Conservation (phyloP, 2,888 invertebrate genomes). For the Spodoptera exigua region DNA sequence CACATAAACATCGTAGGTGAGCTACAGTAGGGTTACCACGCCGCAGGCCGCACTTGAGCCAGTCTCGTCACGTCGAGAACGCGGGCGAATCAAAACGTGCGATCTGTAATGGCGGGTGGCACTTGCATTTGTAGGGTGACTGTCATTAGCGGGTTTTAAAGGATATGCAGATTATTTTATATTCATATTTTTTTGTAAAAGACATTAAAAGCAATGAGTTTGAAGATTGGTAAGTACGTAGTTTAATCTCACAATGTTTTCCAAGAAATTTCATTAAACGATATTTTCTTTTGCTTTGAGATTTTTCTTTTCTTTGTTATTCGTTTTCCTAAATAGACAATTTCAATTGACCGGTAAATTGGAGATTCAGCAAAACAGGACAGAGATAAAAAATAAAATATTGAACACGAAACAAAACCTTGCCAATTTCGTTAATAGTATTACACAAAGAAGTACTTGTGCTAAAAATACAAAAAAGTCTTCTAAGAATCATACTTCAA, state of each 20-base stretch:
- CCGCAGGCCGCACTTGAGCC: slow-evolving; percentile 56
- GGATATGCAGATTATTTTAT: background rate
- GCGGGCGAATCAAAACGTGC: slow-evolving; percentile 66
- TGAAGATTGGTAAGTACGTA: too few relatives aligned
- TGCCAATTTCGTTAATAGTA: slow-evolving; percentile 25
- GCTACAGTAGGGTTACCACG: slow-evolving; percentile 62
- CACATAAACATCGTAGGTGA: slow-evolving; percentile 42
- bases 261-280: too few relatives aligned
- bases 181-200: background rate
- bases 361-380: background rate
- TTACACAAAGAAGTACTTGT: slow-evolving; percentile 45
- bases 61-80: slow-evolving; percentile 53
- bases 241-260: too few relatives aligned
- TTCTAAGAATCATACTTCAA: slow-evolving; percentile 59
- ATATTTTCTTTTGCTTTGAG: too few relatives aligned
- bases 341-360: background rate
- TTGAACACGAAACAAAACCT: slow-evolving; percentile 1
- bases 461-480: slow-evolving; percentile 57
- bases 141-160: background rate
- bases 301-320: too few relatives aligned
- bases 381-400: background rate
- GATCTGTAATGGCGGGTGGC: slow-evolving; percentile 65
- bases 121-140: slow-evolving; percentile 57
- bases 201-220: background rate
- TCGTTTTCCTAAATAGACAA: background rate